Conservation (phyloP, 2,797 vertebrate genomes). For the Lophius americanus region DNA sequence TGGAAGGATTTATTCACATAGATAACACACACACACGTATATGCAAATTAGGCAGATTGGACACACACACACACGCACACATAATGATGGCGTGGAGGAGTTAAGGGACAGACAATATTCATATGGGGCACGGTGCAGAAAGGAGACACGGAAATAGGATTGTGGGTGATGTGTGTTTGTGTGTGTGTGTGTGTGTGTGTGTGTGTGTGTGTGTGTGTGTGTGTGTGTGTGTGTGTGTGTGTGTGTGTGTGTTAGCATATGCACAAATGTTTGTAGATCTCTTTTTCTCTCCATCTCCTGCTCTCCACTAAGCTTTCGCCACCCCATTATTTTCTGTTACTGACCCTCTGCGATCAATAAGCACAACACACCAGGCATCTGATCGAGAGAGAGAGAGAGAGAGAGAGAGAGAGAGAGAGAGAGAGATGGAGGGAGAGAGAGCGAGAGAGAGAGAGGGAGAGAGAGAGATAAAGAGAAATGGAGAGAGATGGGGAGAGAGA, state of each 20-base stretch:
- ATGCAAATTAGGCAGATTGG: slow-evolving; percentile 1
- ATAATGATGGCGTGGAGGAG: slow-evolving; percentile 90
- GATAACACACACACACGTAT: slow-evolving; percentile 90
- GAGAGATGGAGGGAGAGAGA: slow-evolving; percentile 10
- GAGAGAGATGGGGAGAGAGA: background rate
- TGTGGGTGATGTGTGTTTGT: slow-evolving; percentile 39
- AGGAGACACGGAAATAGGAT: slow-evolving; percentile 45
- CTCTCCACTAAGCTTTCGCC: slow-evolving; percentile 82
- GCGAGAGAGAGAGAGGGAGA: background rate
- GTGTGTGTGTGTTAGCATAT: slow-evolving; percentile 18
- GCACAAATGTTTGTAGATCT: slow-evolving; percentile 48
- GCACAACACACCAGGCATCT: slow-evolving; percentile 83
- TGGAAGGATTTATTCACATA: slow-evolving; percentile 98
- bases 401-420: slow-evolving; percentile 20
- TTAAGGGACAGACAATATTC: slow-evolving; percentile 87
- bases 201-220: slow-evolving; percentile 19
- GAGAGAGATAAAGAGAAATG: background rate
- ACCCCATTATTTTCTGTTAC: slow-evolving; percentile 89
- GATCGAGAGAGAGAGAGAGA: slow-evolving; percentile 48
- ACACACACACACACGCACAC: slow-evolving; percentile 62
- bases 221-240: slow-evolving; percentile 31
- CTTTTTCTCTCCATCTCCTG: slow-evolving; percentile 72
- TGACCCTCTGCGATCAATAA: slow-evolving; percentile 89
- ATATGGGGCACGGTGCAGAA: slow-evolving; percentile 84
- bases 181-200: slow-evolving; percentile 33